Conservation (phyloP, 2,797 vertebrate species). For the Channa striata region DNA sequence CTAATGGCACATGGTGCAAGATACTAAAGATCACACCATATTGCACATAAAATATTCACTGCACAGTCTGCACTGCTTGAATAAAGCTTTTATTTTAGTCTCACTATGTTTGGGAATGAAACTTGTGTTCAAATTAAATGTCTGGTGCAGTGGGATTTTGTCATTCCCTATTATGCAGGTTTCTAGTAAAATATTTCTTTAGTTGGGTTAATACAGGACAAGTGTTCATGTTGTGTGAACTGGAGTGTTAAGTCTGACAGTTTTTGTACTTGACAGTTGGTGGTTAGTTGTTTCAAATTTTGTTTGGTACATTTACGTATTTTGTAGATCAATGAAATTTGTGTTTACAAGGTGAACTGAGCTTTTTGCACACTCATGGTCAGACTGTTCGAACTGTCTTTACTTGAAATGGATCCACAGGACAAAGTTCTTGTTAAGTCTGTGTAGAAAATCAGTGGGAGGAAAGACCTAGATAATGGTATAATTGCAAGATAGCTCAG, state of each 20-base stretch:
- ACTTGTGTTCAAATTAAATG: slow-evolving; percentile 32
- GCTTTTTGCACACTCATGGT: background rate
- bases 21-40: slow-evolving; percentile 53
- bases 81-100: slow-evolving; percentile 55
- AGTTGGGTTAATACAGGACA: slow-evolving; percentile 12
- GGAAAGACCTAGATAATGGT: slow-evolving; percentile 76
- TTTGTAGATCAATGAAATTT: background rate
- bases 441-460: slow-evolving; percentile 63
- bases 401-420: slow-evolving; percentile 28
- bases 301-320: background rate
- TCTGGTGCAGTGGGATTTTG: slow-evolving; percentile 20
- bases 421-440: slow-evolving; percentile 37
- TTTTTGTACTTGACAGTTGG: background rate
- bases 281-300: background rate
- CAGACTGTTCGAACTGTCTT: slow-evolving; percentile 1
- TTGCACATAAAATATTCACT: slow-evolving; percentile 72
- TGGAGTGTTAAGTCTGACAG: background rate
- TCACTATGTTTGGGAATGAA: slow-evolving; percentile 35
- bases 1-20: slow-evolving; percentile 39
- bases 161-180: background rate
- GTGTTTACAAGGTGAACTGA: background rate
- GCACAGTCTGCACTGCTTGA: slow-evolving; percentile 48
- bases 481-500: slow-evolving; percentile 78
- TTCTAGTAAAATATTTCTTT: background rate
- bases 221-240: background rate